Base-by-base conservation (phyloP, 2,797 vertebrate species). In the Poecilia velifera region DNA sequence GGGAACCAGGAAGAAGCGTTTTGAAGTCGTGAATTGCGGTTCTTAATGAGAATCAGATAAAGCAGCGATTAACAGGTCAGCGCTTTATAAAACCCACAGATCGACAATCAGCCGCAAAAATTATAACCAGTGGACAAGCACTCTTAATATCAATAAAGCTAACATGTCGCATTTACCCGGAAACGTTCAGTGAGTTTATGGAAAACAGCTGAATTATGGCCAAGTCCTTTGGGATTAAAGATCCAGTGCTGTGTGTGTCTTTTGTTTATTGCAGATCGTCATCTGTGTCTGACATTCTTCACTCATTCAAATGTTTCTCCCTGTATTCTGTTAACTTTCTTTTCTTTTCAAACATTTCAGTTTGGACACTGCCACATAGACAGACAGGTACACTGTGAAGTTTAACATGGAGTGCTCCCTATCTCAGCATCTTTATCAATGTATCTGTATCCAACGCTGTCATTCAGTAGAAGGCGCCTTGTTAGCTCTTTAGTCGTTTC, bases 291-390 rank as follows among this genome's bases (percentile, higher is more conserved):
- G 77, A 84, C 88, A 74, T 86, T 87, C 68, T 84, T 73, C 74
- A 83, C 80, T 71, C 68, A 71, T 71, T 71, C 68, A 71, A 71
- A 90, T 87, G 89, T 93, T 91, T 90, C 70, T 91, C 88, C 82
- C 80, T 93, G 88, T 88, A 76, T 90, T 91, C 87, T 94, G 79
- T 94, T 94, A 94, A 94, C 91, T 85, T 89, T 91, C 82, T 94
- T 94, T 92, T 94, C 93, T 94, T 95, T 94, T 94, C 84, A 94
- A 92, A 84, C 84, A 93, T 97, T 95, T 97, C 88, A 87, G 92
- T 95, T 93, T 96, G 95, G 94, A 94, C 93, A 94, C 91, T 96
- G 90, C 96, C 95, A 94, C 95, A 95, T 96, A 96, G 91, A 89
- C 90, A 97, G 95, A 96, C 95, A 95, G 94, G 94, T 93, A 81